Base-by-base conservation (phyloP, 64 coral and sea anemone species). In the Actinia tenebrosa region DNA sequence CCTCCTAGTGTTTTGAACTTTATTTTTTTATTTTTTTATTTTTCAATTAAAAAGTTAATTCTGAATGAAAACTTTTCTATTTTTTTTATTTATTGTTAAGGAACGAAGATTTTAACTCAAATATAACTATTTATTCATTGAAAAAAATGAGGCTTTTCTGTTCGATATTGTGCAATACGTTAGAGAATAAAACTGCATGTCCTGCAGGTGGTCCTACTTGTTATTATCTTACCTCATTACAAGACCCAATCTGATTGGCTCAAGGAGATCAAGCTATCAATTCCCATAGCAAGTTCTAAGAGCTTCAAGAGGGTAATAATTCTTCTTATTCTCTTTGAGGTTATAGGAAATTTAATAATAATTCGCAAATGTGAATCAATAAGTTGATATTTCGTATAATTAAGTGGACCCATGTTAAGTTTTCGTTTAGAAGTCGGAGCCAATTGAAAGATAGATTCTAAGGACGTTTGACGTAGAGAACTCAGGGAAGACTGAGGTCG, bases 401-500 rank as follows among this genome's bases (percentile, higher is more conserved):
- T 37, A 10, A 43, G 30, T 37, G 26, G 69, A 7, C 5, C 8
- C 7, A 27, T 75, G 23, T 75, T 75, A 18, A 30, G 4, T 42
- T 30, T 75, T 30, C 7, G 27, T 14, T 10, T 14, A 14, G 69
- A 1, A 50, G 3, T 23, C 16, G 11, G 23, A 81, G 46, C 79
- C 79, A 81, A 81, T 81, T 44, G 50, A 20, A 50, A 81, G n/a
- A 53, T 16, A 20, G 16, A 14, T 22, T 81, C 1, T 81, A 81
- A 53, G 8, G 26, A 77, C 46, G 45, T 52, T 50, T 77, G 64
- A 56, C 10, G 19, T 10, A 19, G 23, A 15, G 8, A 43, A 58
- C 30, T 37, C 56, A 86, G 88, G 45, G 83, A 16, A 84, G 83
- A 86, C 83, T 91, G 56, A 77, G 83, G 23, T 46, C 23, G 69